phyloP scores from a whole-genome alignment of 2,797 vertebrate species.

The Sparus aurata region DNA sequence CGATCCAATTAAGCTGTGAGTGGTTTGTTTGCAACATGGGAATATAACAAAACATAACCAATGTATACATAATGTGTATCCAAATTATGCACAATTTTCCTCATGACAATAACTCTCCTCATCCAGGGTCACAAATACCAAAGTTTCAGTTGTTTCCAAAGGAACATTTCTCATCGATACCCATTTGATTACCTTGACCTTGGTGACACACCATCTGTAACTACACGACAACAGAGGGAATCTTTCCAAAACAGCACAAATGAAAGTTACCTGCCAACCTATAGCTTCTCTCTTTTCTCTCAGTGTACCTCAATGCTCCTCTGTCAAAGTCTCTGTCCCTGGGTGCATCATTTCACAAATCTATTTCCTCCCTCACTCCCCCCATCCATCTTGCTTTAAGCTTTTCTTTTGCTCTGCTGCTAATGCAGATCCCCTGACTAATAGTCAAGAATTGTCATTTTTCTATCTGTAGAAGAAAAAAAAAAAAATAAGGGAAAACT shows the following conservation, averaged over 20 bases:
- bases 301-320: slow-evolving; percentile 41
- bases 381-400: slow-evolving; percentile 61
- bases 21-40: slow-evolving; percentile 32
- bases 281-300: slow-evolving; percentile 29
- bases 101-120: neutral
- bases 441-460: slow-evolving; percentile 63
- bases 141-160: neutral
- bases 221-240: slow-evolving; percentile 39
- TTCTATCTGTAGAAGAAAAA: slow-evolving; percentile 55
- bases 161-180: slow-evolving; percentile 26
- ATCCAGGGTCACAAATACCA: slow-evolving; percentile 13
- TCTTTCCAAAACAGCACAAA: slow-evolving; percentile 34
- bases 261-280: slow-evolving; percentile 45
- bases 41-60: neutral
- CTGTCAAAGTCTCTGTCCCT: slow-evolving; percentile 54
- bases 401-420: slow-evolving; percentile 53
- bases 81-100: neutral
- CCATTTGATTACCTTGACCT: slow-evolving; percentile 61
- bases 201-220: slow-evolving; percentile 44
- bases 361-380: slow-evolving; percentile 44
- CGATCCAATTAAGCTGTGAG: slow-evolving; percentile 16
- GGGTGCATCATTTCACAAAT: slow-evolving; percentile 63
- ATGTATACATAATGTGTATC: neutral
- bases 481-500: slow-evolving; percentile 35
- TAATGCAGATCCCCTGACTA: slow-evolving; percentile 67